Base-by-base conservation (phyloP, 2,113 vertebrate genomes). In the Prunella fulvescens region DNA sequence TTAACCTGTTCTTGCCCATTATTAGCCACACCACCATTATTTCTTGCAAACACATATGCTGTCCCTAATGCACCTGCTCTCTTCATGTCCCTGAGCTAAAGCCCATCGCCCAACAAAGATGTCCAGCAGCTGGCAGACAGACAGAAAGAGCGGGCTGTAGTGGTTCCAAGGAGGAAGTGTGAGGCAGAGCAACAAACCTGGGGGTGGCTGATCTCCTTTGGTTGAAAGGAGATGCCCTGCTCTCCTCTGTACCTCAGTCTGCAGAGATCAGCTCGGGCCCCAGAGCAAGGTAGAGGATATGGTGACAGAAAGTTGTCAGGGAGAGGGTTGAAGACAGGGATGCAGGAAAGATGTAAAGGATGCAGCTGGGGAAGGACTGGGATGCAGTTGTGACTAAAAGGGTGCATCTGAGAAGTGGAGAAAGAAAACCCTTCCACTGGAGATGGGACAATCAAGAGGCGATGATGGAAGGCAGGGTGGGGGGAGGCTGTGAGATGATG, bases 41-140 rank as follows among this genome's bases (percentile, higher is more conserved):
- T 40, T 83, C 81, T 61, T 58, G 50, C 56, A 19, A 50, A 56
- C 0, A 4, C 56, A 3, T 58, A 44, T 69, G 90, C 42, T 47
- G 40, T 28, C 66, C 82, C 26, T 61, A 9, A 48, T 11, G 69
- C 97, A 94, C 92, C 96, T 97, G 97, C 54, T 95, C 73, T 90
- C 76, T 84, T 78, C 79, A 86, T 76, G 19, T 58, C 33, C 37
- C 82, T 44, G 50, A 8, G 37, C 44, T 87, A 73, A 69, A 84
- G 10, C 50, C 31, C 12, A 8, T 19, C 5, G 2, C 50, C 69
- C 62, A 60, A 40, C 29, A 77, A 93, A 51, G 57, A 57, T 1
- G 0, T 39, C 62, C 85, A 92, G 88, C 50, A 67, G 86, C 12
- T 0, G 37, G 54, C 31, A 62, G 47, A 54, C 25, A 33, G 90